These are phyloP conservation scores for Chelonus formosanus DNA, from an alignment of 2,888 invertebrate species.

Conservation along the genomic window DNA sequence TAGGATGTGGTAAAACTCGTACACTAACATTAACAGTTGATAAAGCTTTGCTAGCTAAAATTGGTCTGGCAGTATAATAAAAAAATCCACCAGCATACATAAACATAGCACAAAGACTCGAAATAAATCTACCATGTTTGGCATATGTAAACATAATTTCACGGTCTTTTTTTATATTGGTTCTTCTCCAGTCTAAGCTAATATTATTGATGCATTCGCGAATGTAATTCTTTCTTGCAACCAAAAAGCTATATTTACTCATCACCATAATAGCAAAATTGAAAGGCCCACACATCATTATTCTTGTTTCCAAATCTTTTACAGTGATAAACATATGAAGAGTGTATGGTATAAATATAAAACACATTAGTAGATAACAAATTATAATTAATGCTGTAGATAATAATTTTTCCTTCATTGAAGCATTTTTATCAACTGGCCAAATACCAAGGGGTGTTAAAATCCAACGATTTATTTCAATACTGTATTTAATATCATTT, in stretches of 20 bases:
- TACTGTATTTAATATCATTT: slow-evolving; percentile 37
- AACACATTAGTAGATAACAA: slow-evolving; percentile 44
- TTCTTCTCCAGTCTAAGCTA: slow-evolving; percentile 46
- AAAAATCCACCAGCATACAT: slow-evolving; percentile 55
- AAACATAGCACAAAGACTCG: slow-evolving; percentile 44
- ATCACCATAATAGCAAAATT: slow-evolving; percentile 50
- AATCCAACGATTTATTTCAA: slow-evolving; percentile 41
- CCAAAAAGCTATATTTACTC: slow-evolving; percentile 46
- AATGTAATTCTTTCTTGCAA: slow-evolving; percentile 42
- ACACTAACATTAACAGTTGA: slow-evolving; percentile 47
- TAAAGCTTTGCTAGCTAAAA: slow-evolving; percentile 41
- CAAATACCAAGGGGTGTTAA: slow-evolving; percentile 44
- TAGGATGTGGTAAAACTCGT: slow-evolving; percentile 50
- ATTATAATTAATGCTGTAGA: slow-evolving; percentile 32
- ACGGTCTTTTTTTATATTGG: slow-evolving; percentile 32
- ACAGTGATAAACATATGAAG: slow-evolving; percentile 44
- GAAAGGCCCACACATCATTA: slow-evolving; percentile 48
- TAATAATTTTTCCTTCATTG: slow-evolving; percentile 24
- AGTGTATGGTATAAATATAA: slow-evolving; percentile 45
- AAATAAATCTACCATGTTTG: slow-evolving; percentile 46
- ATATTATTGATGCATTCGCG: slow-evolving; percentile 45
- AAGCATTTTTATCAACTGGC: slow-evolving; percentile 27
- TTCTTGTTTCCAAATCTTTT: slow-evolving; percentile 36
- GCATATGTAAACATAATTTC: slow-evolving; percentile 47
- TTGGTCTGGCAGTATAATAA: slow-evolving; percentile 52